Evolutionary conservation across 2,113 vertebrate genomes (phyloP).

Genomic region (Corythornis vintsioides): DNA sequence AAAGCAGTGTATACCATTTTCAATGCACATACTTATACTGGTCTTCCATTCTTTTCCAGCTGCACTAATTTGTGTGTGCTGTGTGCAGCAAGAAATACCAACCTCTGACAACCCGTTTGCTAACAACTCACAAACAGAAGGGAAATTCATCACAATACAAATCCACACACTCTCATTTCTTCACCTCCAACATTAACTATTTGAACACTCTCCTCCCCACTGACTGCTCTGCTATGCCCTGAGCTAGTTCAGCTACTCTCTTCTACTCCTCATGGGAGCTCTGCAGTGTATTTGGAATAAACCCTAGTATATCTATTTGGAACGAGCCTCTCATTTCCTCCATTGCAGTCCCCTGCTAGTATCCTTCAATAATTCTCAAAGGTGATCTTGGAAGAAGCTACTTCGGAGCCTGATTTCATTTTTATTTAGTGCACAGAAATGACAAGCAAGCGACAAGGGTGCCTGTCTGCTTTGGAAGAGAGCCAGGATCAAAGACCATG

Average conservation of each 20-base stretch:
- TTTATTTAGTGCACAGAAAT: not conserved
- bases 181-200: constrained; percentile 10
- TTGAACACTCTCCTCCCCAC: not conserved
- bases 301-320: not conserved
- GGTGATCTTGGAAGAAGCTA: not conserved
- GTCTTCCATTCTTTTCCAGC: not conserved
- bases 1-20: not conserved
- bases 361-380: constrained; percentile 10
- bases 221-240: not conserved
- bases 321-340: not conserved
- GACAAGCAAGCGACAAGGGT: not conserved
- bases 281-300: not conserved
- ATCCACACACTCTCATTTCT: not conserved
- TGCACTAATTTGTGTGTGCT: not conserved
- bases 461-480: not conserved
- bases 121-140: not conserved
- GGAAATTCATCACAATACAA: not conserved
- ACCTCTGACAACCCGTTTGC: not conserved
- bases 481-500: not conserved
- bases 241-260: not conserved
- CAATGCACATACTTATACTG: not conserved
- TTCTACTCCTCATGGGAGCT: not conserved
- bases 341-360: not conserved
- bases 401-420: not conserved
- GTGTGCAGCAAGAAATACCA: not conserved